Conservation (phyloP, 1,140 invertebrate genomes). For the Paramacrobiotus metropolitanus region DNA sequence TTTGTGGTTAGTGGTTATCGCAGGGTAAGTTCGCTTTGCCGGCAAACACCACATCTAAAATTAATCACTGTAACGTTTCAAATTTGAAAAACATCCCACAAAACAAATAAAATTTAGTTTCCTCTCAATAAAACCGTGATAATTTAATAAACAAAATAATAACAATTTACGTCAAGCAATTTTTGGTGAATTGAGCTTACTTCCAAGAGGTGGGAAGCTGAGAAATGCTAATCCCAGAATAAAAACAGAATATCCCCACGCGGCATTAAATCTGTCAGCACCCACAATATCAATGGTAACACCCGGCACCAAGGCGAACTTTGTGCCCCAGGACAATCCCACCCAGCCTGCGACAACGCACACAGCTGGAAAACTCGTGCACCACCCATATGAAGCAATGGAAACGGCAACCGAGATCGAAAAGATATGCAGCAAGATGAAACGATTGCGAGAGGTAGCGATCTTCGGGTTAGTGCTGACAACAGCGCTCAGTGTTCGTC, state of each 20-base stretch:
- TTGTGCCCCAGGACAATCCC: neutral
- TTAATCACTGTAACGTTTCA: too few species aligned
- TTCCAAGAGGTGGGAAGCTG: neutral
- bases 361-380: neutral
- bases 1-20: too few species aligned
- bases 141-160: too few species aligned
- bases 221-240: neutral
- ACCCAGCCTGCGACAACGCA: neutral
- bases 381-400: neutral
- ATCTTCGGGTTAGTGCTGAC: neutral
- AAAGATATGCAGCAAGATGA: neutral
- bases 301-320: slow-evolving; percentile 16
- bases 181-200: neutral
- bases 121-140: too few species aligned
- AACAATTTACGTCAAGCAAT: too few species aligned
- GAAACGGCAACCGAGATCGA: neutral
- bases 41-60: too few species aligned
- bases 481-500: neutral
- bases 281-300: neutral
- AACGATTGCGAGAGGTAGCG: neutral
- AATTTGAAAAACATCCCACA: too few species aligned
- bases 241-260: neutral
- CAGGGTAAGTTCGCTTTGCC: too few species aligned
- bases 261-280: neutral
- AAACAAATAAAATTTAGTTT: too few species aligned